A percentile compares a stretch with the other conserved stretches of the same genome.
These are phyloP conservation scores for Agrotis clavis DNA, from an alignment of 2,888 invertebrate species.

Conservation along the genomic window DNA sequence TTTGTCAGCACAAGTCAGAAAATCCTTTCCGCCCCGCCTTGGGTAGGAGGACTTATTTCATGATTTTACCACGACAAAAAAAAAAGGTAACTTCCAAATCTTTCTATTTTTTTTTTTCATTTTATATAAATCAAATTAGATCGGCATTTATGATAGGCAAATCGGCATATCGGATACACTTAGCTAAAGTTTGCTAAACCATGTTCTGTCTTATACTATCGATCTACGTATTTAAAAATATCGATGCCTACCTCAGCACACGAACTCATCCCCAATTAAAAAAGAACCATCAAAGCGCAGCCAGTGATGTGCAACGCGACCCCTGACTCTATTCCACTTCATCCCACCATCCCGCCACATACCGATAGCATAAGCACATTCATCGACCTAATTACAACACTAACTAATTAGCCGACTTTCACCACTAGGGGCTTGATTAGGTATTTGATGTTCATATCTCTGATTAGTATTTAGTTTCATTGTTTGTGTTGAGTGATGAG, in stretches of 20 bases:
- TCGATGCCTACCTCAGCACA: not conserved
- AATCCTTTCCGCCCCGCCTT: no score
- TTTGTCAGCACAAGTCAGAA: no score
- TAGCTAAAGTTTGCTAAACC: no score
- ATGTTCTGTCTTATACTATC: no score
- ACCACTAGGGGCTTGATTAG: constrained; percentile 23
- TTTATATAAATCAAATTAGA: no score
- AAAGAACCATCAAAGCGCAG: constrained; percentile 23
- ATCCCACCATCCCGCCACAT: constrained; percentile 35
- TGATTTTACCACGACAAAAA: no score
- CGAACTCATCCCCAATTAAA: constrained; percentile 4
- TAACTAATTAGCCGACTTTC: constrained; percentile 37
- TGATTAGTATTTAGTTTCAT: constrained; percentile 25
- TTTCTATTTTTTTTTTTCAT: no score
- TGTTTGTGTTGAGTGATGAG: constrained; percentile 11
- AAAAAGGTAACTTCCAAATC: no score
- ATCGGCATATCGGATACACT: no score
- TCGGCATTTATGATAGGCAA: no score
- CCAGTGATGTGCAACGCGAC: constrained; percentile 47
- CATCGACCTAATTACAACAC: constrained; percentile 46
- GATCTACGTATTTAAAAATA: not conserved
- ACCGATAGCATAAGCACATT: constrained; percentile 30
- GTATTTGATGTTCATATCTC: constrained; percentile 41
- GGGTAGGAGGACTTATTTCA: no score
- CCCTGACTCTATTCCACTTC: constrained; percentile 39